phyloP scores from a whole-genome alignment of 2,797 vertebrate genomes.

The Zenarchopterus dispar region DNA sequence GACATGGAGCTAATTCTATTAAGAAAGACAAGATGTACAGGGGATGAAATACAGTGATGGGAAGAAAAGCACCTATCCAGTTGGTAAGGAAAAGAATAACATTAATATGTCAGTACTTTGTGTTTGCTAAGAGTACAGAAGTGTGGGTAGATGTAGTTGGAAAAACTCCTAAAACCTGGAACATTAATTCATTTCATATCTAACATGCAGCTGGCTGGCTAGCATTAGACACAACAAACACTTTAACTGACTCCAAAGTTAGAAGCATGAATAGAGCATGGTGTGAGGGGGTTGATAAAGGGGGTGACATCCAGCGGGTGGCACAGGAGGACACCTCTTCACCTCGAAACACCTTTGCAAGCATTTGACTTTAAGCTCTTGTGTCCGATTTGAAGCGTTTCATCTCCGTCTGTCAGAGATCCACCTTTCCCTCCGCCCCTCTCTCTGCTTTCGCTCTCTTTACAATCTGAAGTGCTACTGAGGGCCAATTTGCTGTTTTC shows the following conservation, averaged over 20 bases:
- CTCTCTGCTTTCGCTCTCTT: constrained; percentile 34
- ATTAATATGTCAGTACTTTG: no score
- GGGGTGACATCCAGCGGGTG: constrained; percentile 22
- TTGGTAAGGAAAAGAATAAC: no score
- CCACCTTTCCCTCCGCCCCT: constrained; percentile 7
- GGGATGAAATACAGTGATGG: constrained; percentile 23
- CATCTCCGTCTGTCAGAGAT: constrained; percentile 32
- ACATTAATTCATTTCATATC: no score
- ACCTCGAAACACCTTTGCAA: constrained; percentile 26
- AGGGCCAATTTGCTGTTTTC: constrained; percentile 58
- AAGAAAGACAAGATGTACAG: constrained; percentile 46
- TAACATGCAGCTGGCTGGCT: no score
- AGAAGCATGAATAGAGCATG: background rate
- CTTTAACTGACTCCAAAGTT: background rate
- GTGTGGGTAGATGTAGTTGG: no score
- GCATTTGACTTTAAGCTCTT: constrained; percentile 28
- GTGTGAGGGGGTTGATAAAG: constrained; percentile 3
- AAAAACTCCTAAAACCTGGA: no score
- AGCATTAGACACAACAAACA: no score
- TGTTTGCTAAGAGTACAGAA: no score
- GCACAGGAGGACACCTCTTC: constrained; percentile 7
- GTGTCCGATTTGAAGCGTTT: constrained; percentile 25
- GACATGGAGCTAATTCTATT: constrained; percentile 61
- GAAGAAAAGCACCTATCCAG: background rate
- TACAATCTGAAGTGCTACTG: constrained; percentile 54